Conservation (phyloP, 2,888 invertebrate genomes). For the Drosophila maculinotata region DNA sequence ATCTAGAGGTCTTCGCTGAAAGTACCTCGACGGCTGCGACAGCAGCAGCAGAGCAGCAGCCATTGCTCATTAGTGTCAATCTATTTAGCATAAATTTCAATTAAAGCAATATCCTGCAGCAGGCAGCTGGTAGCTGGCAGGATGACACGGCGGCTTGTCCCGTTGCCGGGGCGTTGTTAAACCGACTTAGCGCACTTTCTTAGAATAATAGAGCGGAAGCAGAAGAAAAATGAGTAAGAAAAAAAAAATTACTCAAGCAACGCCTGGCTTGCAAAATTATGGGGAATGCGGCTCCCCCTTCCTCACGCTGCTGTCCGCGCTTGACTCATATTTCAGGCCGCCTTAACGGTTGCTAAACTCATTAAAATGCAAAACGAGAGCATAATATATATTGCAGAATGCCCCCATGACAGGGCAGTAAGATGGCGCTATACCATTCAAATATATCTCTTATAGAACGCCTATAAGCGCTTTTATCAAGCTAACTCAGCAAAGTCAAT, state of each 20-base stretch:
- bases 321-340: conserved; percentile 67
- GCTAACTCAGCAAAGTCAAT: too few relatives aligned
- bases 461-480: too few relatives aligned
- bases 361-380: conserved; percentile 77
- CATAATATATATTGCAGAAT: conserved; percentile 53
- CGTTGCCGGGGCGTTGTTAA: conserved; percentile 29
- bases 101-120: conserved; percentile 80
- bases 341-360: conserved; percentile 55
- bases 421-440: too few relatives aligned
- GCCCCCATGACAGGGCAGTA: too few relatives aligned
- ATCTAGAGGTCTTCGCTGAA: conserved; percentile 30
- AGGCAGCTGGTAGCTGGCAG: conserved; percentile 35
- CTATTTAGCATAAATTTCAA: conserved; percentile 82
- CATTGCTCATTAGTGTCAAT: conserved; percentile 80
- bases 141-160: conserved; percentile 36
- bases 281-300: conserved; percentile 26
- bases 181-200: conserved; percentile 64
- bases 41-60: conserved; percentile 47
- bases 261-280: conserved; percentile 51
- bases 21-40: conserved; percentile 53
- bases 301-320: conserved; percentile 44
- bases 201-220: conserved; percentile 61
- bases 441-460: too few relatives aligned
- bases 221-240: not conserved
- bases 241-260: conserved; percentile 9